Percentiles rank a stretch among this genome's conserved stretches.
These are phyloP conservation scores for Columba janthina DNA, from an alignment of 2,113 vertebrate genomes.

Conservation along the genomic window DNA sequence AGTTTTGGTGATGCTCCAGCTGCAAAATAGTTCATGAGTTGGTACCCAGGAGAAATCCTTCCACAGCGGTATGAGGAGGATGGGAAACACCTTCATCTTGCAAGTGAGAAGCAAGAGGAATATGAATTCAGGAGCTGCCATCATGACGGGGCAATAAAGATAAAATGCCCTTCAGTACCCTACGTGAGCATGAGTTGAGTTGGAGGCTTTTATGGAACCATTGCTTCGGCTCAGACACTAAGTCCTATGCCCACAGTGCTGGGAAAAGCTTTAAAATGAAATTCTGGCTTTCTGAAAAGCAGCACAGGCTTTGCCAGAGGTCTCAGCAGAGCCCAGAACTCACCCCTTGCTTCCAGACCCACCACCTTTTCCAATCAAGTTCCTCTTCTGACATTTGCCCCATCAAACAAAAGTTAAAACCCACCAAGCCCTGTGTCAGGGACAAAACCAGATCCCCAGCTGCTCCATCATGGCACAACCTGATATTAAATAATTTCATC, in stretches of 20 bases:
- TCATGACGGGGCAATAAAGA: fast-evolving
- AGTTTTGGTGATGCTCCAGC: not conserved
- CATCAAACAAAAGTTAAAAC: not conserved
- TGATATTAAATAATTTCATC: not conserved
- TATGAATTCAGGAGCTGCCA: not conserved
- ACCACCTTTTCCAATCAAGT: not conserved
- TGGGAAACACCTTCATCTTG: not conserved
- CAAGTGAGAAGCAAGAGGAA: not conserved
- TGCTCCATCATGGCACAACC: not conserved
- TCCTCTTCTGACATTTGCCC: not conserved
- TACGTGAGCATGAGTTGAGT: fast-evolving
- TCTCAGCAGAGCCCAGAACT: not conserved
- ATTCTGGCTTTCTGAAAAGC: not conserved
- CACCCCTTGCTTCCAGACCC: not conserved
- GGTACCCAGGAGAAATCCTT: not conserved
- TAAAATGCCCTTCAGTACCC: not conserved
- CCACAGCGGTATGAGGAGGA: not conserved
- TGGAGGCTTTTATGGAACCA: not conserved
- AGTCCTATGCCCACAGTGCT: not conserved
- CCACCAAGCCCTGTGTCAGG: not conserved
- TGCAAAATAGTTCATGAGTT: not conserved
- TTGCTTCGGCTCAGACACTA: not conserved
- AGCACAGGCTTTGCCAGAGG: not conserved
- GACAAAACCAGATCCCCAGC: fast-evolving
- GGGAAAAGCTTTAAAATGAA: not conserved